These are phyloP conservation scores for Trypoxylus dichotomus DNA, from an alignment of 1,140 invertebrate genomes.

Conservation along the genomic window DNA sequence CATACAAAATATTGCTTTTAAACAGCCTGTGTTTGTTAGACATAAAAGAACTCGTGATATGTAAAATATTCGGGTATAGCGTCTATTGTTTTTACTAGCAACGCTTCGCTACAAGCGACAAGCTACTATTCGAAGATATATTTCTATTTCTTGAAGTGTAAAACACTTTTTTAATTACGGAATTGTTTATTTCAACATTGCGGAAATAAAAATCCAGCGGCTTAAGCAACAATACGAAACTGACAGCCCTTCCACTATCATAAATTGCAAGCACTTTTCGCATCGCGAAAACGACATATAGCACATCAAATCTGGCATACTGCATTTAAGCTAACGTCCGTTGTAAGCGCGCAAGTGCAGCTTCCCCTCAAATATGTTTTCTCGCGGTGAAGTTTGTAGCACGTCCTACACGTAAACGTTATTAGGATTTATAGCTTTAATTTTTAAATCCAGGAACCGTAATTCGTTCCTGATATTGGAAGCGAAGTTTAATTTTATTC, in stretches of 20 bases:
- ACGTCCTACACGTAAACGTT: background rate
- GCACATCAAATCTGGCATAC: background rate
- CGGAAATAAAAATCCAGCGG: no score
- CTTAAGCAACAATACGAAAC: background rate
- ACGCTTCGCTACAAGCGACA: no score
- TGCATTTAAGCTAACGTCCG: background rate
- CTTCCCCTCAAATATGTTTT: background rate
- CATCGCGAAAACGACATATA: background rate
- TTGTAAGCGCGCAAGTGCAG: background rate
- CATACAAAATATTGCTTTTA: no score
- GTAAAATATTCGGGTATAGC: no score
- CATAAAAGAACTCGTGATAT: no score
- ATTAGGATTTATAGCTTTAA: conserved; percentile 19
- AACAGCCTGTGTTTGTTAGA: no score
- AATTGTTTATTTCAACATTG: no score
- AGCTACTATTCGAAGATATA: no score
- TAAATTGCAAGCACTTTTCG: background rate
- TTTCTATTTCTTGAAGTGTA: no score
- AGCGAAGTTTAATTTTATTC: conserved; percentile 11
- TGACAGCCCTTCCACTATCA: background rate
- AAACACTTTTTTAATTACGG: no score
- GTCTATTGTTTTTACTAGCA: no score
- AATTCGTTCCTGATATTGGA: background rate
- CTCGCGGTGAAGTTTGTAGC: background rate
- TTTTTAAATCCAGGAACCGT: background rate